Evolutionary conservation across 2,113 vertebrate genomes (phyloP).

Genomic region (Sinocyclocheilus anshuiensis): DNA sequence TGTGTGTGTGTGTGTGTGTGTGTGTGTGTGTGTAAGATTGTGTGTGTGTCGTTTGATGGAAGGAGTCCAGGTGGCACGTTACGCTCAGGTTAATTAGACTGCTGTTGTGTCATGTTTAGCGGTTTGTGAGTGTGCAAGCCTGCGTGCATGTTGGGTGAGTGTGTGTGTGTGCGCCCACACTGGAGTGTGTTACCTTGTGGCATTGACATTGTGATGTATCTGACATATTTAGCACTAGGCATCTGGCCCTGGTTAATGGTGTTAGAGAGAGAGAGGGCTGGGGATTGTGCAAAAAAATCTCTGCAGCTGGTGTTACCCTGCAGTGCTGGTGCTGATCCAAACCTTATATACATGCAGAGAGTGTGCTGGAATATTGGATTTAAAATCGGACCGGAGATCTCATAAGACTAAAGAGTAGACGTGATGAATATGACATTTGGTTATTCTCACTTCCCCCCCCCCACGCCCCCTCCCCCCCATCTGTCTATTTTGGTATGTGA

Average conservation of each 20-base stretch:
- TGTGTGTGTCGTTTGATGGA: neutral
- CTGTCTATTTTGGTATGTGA: conserved; percentile 16
- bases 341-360: neutral
- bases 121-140: neutral
- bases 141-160: neutral
- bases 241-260: conserved; percentile 36
- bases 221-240: conserved; percentile 30
- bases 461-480: neutral
- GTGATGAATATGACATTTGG: neutral
- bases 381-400: neutral
- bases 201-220: conserved; percentile 15
- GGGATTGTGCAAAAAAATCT: neutral
- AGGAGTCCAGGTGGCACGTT: conserved; percentile 27
- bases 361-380: neutral
- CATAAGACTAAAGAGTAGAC: neutral
- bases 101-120: conserved; percentile 27
- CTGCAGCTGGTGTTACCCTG: conserved; percentile 5
- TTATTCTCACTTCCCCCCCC: neutral
- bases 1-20: neutral
- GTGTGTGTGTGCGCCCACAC: neutral
- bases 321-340: conserved; percentile 14
- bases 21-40: neutral
- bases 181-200: conserved; percentile 6
- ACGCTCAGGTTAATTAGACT: conserved; percentile 22
- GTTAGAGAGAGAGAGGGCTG: neutral